Evolutionary conservation across 2,888 invertebrate genomes (phyloP).

Genomic region (Oxyscelio sp.): DNA sequence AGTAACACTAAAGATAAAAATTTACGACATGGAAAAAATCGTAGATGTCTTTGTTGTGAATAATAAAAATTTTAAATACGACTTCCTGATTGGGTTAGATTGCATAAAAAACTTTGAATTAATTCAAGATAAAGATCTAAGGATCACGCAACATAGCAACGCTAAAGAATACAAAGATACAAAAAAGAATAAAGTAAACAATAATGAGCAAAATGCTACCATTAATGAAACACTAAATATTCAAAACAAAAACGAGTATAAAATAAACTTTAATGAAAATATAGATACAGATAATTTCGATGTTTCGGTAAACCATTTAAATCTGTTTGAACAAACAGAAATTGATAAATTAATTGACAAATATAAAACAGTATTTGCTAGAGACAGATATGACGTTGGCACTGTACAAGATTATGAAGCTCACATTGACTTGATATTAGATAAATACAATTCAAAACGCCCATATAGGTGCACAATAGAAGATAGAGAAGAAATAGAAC

Average conservation of each 20-base stretch:
- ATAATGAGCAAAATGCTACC: constrained; percentile 21
- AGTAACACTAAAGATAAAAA: constrained; percentile 74
- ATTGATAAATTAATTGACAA: constrained; percentile 72
- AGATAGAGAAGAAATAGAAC: constrained; percentile 77
- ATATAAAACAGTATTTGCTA: constrained; percentile 75
- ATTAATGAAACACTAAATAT: constrained; percentile 40
- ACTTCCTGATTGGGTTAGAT: constrained; percentile 79
- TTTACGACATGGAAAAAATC: constrained; percentile 71
- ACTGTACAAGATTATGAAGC: constrained; percentile 74
- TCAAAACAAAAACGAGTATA: constrained; percentile 20
- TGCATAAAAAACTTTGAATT: constrained; percentile 78
- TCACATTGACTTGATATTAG: constrained; percentile 66
- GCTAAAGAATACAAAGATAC: constrained; percentile 35
- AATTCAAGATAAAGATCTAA: constrained; percentile 77
- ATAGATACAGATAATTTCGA: constrained; percentile 69
- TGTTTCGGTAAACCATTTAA: not conserved
- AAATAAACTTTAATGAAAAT: constrained; percentile 70
- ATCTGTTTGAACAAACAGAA: constrained; percentile 42
- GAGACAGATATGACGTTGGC: constrained; percentile 77
- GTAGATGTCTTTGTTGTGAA: constrained; percentile 75
- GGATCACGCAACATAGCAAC: constrained; percentile 64
- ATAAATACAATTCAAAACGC: constrained; percentile 73
- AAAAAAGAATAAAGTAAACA: constrained; percentile 19
- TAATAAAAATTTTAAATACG: constrained; percentile 77
- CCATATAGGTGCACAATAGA: constrained; percentile 73